phyloP scores from a whole-genome alignment of 2,113 vertebrate species.

The Eclectus roratus region DNA sequence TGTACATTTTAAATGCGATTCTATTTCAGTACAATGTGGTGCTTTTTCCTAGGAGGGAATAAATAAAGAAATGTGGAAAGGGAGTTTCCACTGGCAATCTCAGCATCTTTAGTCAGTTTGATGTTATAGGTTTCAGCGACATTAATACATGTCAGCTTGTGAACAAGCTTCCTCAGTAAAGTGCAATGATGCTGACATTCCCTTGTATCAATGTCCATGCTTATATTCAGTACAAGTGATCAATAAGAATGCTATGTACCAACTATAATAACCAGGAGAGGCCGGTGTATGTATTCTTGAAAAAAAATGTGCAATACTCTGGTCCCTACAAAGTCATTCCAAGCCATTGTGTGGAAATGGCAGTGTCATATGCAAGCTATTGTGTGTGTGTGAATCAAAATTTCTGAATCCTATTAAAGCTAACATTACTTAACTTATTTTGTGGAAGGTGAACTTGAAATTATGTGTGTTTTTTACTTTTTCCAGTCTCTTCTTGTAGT shows the following conservation, averaged over 20 bases:
- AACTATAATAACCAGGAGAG: not conserved
- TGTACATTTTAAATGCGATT: not conserved
- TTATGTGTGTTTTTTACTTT: not conserved
- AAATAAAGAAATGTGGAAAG: not conserved
- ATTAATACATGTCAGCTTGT: not conserved
- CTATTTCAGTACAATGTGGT: not conserved
- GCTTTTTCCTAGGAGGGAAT: not conserved
- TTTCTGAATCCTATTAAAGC: not conserved
- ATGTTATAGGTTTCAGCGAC: not conserved
- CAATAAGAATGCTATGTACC: not conserved
- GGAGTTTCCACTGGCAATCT: not conserved
- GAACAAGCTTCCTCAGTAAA: not conserved
- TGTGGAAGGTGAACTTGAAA: constrained; percentile 10
- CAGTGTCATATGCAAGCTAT: not conserved
- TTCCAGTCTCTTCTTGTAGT: not conserved
- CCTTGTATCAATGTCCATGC: not conserved
- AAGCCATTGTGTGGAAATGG: not conserved
- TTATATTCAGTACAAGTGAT: not conserved
- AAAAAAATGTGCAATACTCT: not conserved
- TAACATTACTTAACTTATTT: not conserved
- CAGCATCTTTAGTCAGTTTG: not conserved
- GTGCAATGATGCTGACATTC: not conserved
- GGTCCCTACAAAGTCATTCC: not conserved
- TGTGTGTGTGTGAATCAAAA: not conserved
- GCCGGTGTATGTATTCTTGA: not conserved